Base-by-base conservation (phyloP, 2,113 vertebrate species). In the Pelmatolapia mariae region DNA sequence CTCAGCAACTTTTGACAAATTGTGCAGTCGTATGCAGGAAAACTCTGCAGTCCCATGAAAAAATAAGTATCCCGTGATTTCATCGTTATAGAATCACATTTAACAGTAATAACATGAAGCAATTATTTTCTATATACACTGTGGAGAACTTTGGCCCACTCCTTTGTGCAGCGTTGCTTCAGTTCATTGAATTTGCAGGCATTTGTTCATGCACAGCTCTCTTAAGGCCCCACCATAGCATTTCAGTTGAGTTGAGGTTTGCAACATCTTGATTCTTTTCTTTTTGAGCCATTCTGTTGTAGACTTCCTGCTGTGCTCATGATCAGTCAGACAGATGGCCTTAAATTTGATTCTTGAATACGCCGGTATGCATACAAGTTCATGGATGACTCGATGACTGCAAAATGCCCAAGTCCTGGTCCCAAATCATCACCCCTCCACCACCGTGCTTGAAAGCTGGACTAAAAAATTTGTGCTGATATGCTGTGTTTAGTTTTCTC, bases 281-380 rank as follows among this genome's bases (percentile, higher is more conserved):
- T 47, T 47, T 73, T 76, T 47, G 22, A 29, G 71, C 6, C 24
- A 76, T 29, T 76, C 15, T 76, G 0, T 47, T 29, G 9, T 47
- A 47, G 15, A 29, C 18, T 73, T 73, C 40, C 71, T 76, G 15
- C 15, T 73, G 24, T 26, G 68, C 0, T 26, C 15, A 24, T 2
- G 66, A 73, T 73, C 66, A 36, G 10, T 76, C 68, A 26, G 0
- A 47, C 15, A 47, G 24, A 76, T 12, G 43, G 71, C 71, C 43
- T 76, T 18, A 76, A 10, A 76, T 76, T 47, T 47, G 71, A 76
- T 18, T 73, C 66, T 45, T 26, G 66, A 26, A 73, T 73, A 45
- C 38, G 7, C 22, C 4, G 0, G 8, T 73, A 10, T 10, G 38
- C 38, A 71, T 24, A 26, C 38, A 24, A 73, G 13, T 1, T 40